These are phyloP conservation scores for Ancistrus triradiatus DNA, from an alignment of 2,113 vertebrate genomes.

Conservation along the genomic window DNA sequence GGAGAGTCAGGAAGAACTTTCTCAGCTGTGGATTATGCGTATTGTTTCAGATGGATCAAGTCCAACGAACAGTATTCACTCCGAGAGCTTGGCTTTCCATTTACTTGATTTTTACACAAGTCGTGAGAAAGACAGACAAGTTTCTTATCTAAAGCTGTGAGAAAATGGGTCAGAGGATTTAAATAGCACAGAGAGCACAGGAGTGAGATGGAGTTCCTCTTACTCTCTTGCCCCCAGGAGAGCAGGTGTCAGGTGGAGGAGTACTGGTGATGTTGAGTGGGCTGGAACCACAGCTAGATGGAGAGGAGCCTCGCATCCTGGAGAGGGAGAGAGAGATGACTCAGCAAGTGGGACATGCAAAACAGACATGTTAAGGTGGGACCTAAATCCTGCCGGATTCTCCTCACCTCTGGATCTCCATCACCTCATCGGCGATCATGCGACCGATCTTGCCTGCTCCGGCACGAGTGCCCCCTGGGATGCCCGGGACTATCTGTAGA, in stretches of 20 bases:
- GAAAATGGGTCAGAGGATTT: background rate
- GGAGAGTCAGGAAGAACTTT: background rate
- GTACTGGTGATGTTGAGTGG: slow-evolving; percentile 95
- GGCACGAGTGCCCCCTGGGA: slow-evolving; percentile 92
- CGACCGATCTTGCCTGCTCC: slow-evolving; percentile 97
- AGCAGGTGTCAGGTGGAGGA: slow-evolving; percentile 88
- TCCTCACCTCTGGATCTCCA: slow-evolving; percentile 95
- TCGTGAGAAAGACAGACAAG: background rate
- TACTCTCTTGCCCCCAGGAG: slow-evolving; percentile 94
- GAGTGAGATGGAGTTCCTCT: background rate
- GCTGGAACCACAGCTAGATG: slow-evolving; percentile 95
- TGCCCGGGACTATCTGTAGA: slow-evolving; percentile 89
- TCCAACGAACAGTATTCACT: no score
- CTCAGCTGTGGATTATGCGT: no score
- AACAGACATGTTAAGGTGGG: background rate
- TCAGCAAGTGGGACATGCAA: background rate
- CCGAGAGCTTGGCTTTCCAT: no score
- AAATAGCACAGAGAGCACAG: background rate
- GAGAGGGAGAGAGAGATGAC: background rate
- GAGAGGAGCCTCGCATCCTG: slow-evolving; percentile 95
- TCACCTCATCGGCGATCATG: slow-evolving; percentile 98
- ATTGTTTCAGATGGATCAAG: no score
- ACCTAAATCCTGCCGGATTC: background rate
- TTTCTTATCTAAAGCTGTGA: background rate
- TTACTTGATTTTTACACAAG: background rate